Evolutionary conservation across 2,888 invertebrate genomes (phyloP).

Genomic region (Neocrepidodera transversa): DNA sequence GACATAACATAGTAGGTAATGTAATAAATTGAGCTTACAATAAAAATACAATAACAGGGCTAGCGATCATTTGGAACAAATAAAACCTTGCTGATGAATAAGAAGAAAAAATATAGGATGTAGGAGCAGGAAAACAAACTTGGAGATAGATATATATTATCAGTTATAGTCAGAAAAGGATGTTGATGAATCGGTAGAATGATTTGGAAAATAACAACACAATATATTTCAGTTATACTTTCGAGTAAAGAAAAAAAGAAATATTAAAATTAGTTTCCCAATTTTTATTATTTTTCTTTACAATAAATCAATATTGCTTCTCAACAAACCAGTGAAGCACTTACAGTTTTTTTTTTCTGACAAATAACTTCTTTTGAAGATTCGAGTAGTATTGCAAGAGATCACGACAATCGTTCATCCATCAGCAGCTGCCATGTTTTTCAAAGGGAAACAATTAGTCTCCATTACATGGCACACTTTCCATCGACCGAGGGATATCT

Average conservation of each 20-base stretch:
- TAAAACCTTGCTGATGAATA: slow-evolving; percentile 7
- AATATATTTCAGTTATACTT: not conserved
- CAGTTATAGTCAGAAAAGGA: slow-evolving; percentile 8
- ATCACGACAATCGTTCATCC: slow-evolving; percentile 45
- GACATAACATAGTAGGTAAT: not conserved
- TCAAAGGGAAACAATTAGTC: slow-evolving; percentile 46
- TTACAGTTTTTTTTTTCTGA: too few species aligned
- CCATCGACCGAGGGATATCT: slow-evolving; percentile 23
- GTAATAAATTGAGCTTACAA: slow-evolving; percentile 7
- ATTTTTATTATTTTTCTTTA: too few species aligned
- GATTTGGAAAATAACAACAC: slow-evolving; percentile 3
- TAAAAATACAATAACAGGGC: slow-evolving; percentile 9
- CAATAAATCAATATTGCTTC: too few species aligned
- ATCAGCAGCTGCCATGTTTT: slow-evolving; percentile 44
- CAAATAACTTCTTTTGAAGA: not conserved
- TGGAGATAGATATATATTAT: slow-evolving; percentile 7
- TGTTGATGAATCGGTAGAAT: slow-evolving; percentile 8
- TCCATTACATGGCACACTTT: slow-evolving; percentile 45
- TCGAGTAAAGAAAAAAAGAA: too few species aligned
- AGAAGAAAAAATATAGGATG: slow-evolving; percentile 4
- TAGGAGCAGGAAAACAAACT: slow-evolving; percentile 6
- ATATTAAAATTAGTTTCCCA: too few species aligned
- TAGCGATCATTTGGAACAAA: slow-evolving; percentile 7
- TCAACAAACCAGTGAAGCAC: too few species aligned
- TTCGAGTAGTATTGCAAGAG: slow-evolving; percentile 28